Evolutionary conservation across 2,888 invertebrate species (phyloP), one percentile per base, ranked within the genome.

Genomic region (Nebria brevicollis): DNA sequence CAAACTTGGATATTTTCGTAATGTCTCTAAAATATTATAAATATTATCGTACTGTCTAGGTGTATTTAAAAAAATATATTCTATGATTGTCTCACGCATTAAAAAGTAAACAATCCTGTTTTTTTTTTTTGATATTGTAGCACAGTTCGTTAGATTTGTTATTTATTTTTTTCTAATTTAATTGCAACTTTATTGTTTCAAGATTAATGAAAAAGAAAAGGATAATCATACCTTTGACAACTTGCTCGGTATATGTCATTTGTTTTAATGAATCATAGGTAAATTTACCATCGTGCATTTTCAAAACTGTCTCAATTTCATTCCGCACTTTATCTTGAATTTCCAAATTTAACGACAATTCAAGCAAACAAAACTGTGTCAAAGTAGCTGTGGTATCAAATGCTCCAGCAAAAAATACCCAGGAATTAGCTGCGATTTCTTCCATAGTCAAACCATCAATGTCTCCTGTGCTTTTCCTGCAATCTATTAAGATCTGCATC

Each of bases 1-100:
- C 11, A 77, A 13, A 25, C 26, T n/a, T 15, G 82, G 81, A 68
- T 82, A 82, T 43, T 70, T 82, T 26, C 82, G 83, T 41, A 80
- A 26, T 25, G 79, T 80, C 70, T 80, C 79, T 80, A 75, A 11
- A 73, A 73, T 13, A 73, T 70, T 15, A 70, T 11, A 7, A 70
- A 70, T 25, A n/a, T 15, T n/a, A 25, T 26, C n/a, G 2, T n/a
- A n/a, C 15, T 4, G 3, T 68, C 8, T 15, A 25, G n/a, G 15
- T 15, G 3, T 7, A 8, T 68, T 68, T 54, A 54, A 54, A 11
- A 54, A 54, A 34, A 34, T 34, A 4, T 34, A 34, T 34, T 34
- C 5, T 5, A 5, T 34, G 34, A 34, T 2, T 34, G 4, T 34
- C 34, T 5, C 34, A 5, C 34, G 34, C 34, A 34, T 34, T 4